These are phyloP conservation scores for Pilophorus perplexus DNA, from an alignment of 2,888 invertebrate species.

Conservation along the genomic window DNA sequence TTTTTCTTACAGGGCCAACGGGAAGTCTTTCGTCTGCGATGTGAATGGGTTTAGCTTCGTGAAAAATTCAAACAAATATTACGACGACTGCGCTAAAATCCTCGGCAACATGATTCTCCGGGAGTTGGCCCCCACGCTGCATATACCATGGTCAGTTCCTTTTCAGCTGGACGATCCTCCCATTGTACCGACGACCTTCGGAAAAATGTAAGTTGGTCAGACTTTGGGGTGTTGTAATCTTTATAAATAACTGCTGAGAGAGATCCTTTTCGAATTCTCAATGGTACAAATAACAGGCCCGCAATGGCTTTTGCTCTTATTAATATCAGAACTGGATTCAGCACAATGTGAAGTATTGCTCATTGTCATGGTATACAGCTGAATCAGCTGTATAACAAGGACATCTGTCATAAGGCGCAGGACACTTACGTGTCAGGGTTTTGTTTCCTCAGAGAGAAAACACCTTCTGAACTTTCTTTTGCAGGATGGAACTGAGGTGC, in stretches of 20 bases:
- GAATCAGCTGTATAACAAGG: no score
- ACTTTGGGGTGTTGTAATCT: neutral
- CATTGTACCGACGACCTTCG: constrained; percentile 97
- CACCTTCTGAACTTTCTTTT: no score
- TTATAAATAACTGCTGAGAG: no score
- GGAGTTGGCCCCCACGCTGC: constrained; percentile 89
- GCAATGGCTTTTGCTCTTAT: no score
- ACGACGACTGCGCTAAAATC: constrained; percentile 99
- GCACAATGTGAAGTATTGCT: no score
- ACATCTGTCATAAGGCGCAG: no score
- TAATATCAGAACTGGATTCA: no score
- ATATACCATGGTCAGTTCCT: constrained; percentile 96
- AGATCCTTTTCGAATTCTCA: no score
- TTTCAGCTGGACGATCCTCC: constrained; percentile 98
- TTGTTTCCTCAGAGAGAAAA: no score
- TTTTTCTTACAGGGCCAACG: constrained; percentile 75
- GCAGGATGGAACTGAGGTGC: constrained; percentile 80
- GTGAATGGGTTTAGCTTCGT: constrained; percentile 99
- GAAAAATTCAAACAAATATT: constrained; percentile 99
- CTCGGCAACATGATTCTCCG: constrained; percentile 95
- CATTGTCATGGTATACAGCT: no score
- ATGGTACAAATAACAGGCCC: no score
- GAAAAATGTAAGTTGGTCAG: constrained; percentile 71
- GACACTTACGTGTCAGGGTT: no score
- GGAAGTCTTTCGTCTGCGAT: constrained; percentile 98